These are phyloP conservation scores for Psilopogon haemacephalus DNA, from an alignment of 2,113 vertebrate genomes.

Conservation along the genomic window DNA sequence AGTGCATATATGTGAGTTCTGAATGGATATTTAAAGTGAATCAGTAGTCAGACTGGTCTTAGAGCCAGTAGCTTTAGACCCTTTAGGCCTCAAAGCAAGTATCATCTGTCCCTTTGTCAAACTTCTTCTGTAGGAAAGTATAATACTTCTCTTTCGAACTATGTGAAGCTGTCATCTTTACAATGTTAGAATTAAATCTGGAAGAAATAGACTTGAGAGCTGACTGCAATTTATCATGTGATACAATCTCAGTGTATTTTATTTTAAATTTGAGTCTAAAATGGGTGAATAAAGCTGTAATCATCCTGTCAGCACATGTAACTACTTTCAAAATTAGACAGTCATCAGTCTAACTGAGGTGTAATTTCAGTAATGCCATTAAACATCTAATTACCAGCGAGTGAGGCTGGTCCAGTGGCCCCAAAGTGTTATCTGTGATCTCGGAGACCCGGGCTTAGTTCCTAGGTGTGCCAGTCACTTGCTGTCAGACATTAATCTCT, in stretches of 20 bases:
- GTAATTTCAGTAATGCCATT: conserved; percentile 26
- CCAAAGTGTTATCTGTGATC: neutral
- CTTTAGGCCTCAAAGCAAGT: neutral
- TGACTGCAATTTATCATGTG: conserved; percentile 57
- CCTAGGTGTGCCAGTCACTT: neutral
- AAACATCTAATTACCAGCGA: neutral
- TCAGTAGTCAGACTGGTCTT: neutral
- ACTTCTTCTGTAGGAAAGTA: neutral
- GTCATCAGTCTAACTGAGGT: conserved; percentile 41
- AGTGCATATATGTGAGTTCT: neutral
- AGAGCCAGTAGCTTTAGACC: neutral
- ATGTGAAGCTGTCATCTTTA: conserved; percentile 18
- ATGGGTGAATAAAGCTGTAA: conserved; percentile 59
- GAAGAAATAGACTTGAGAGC: conserved; percentile 24
- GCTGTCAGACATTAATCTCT: neutral
- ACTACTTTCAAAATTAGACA: conserved; percentile 57
- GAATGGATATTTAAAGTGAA: neutral
- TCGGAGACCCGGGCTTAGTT: neutral
- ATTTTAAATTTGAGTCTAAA: conserved; percentile 59
- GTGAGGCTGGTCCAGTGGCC: neutral
- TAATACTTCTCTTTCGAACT: neutral
- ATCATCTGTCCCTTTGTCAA: neutral
- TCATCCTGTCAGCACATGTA: conserved; percentile 61
- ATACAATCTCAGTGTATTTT: conserved; percentile 53
- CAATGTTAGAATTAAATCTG: conserved; percentile 29